A percentile compares a stretch with the other conserved stretches of the same genome.
These are phyloP conservation scores for Gari tellinella DNA, from an alignment of 2,888 invertebrate genomes.

Conservation along the genomic window DNA sequence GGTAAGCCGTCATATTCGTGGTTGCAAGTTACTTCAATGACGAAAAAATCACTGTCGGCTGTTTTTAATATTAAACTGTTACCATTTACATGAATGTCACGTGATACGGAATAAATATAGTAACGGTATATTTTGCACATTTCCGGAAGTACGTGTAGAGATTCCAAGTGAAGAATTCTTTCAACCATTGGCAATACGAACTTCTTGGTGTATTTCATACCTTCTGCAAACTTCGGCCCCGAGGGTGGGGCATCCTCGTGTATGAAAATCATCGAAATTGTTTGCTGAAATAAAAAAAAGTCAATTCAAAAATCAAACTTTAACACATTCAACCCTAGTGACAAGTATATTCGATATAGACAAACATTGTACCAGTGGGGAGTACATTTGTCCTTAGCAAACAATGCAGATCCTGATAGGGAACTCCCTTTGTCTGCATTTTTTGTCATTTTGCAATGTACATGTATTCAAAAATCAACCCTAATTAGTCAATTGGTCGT, in stretches of 20 bases:
- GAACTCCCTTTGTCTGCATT: too few species aligned
- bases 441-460: too few species aligned
- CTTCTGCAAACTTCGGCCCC: slow-evolving; percentile 53
- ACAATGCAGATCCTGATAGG: too few species aligned
- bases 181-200: slow-evolving; percentile 51
- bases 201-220: slow-evolving; percentile 39
- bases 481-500: too few species aligned
- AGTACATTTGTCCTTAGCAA: too few species aligned
- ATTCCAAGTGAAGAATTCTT: slow-evolving; percentile 39
- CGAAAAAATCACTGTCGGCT: slow-evolving; percentile 41
- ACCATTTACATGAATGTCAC: slow-evolving; percentile 40
- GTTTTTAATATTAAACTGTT: slow-evolving; percentile 44
- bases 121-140: slow-evolving; percentile 53
- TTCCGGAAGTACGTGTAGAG: slow-evolving; percentile 48
- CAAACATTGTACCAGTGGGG: too few species aligned
- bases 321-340: too few species aligned
- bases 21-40: slow-evolving; percentile 46
- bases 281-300: slow-evolving; percentile 4
- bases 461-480: too few species aligned
- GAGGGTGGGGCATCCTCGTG: slow-evolving; percentile 49
- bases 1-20: slow-evolving; percentile 51
- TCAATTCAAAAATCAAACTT: neutral
- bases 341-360: too few species aligned
- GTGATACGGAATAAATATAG: slow-evolving; percentile 47
- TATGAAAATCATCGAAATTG: slow-evolving; percentile 36